A percentile compares a stretch with the other conserved stretches of the same genome.
Conservation (phyloP, 2,888 invertebrate genomes). For the Pyrgus malvae region DNA sequence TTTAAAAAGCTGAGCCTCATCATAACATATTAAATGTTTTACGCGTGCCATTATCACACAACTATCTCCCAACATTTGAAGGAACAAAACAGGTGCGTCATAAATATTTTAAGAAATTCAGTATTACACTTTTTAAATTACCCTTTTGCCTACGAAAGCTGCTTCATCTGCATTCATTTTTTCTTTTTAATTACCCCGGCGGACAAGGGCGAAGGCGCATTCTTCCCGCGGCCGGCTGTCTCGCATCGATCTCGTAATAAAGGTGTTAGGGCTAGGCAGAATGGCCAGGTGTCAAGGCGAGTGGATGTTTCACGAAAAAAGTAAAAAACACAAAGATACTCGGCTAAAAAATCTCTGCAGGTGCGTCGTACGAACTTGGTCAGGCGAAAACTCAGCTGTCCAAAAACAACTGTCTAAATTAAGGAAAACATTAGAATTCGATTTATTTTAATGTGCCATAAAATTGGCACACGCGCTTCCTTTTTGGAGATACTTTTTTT, state of each 20-base stretch:
- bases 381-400: conserved; percentile 73
- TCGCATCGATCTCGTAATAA: conserved; percentile 45
- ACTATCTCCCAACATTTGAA: conserved; percentile 25
- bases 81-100: conserved; percentile 35
- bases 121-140: conserved; percentile 43
- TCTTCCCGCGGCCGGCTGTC: conserved; percentile 54
- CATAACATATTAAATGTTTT: not conserved
- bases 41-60: conserved; percentile 19
- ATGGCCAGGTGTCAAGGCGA: conserved; percentile 66
- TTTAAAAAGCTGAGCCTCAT: conserved; percentile 1
- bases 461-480: conserved; percentile 25
- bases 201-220: conserved; percentile 38
- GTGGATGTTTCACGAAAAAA: conserved; percentile 56
- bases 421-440: conserved; percentile 43
- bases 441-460: conserved; percentile 26
- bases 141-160: conserved; percentile 49
- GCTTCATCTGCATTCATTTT: conserved; percentile 38
- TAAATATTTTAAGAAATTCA: conserved; percentile 38
- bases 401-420: conserved; percentile 51
- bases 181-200: conserved; percentile 50
- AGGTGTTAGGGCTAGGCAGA: conserved; percentile 52
- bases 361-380: conserved; percentile 57
- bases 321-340: conserved; percentile 59
- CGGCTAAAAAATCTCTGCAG: conserved; percentile 77
- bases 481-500: conserved; percentile 2